phyloP scores from a whole-genome alignment of 2,797 vertebrate species.

The Zenarchopterus dispar region DNA sequence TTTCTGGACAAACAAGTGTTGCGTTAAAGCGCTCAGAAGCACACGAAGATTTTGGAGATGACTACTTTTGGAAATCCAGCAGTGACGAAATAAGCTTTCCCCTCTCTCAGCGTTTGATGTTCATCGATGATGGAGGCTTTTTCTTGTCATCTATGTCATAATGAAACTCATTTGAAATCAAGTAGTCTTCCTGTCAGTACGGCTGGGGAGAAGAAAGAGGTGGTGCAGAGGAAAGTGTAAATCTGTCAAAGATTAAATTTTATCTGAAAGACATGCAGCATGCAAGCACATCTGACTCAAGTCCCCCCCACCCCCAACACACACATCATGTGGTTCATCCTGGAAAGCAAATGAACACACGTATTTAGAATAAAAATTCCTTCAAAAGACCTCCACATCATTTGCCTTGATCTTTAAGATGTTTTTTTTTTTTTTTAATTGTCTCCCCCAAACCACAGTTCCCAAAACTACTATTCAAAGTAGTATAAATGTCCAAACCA shows the following conservation, averaged over 20 bases:
- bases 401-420: not conserved
- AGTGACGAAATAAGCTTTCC: constrained; percentile 45
- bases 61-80: constrained; percentile 48
- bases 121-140: constrained; percentile 37
- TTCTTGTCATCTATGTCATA: constrained; percentile 63
- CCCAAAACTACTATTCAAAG: constrained; percentile 7
- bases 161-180: constrained; percentile 69
- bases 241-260: constrained; percentile 43
- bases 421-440: constrained; percentile 1
- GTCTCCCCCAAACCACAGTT: not conserved
- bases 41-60: constrained; percentile 18
- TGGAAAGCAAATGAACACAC: not conserved
- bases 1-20: constrained; percentile 30
- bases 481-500: constrained; percentile 38
- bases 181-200: constrained; percentile 68
- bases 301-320: not conserved
- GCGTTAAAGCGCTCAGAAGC: not conserved
- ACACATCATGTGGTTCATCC: not conserved
- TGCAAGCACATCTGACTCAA: not conserved
- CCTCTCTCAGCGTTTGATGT: constrained; percentile 31
- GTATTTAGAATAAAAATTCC: not conserved
- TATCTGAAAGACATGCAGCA: constrained; percentile 33
- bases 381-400: not conserved
- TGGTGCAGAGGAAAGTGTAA: constrained; percentile 55
- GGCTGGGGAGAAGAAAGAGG: constrained; percentile 38